Evolutionary conservation across 2,797 vertebrate species (phyloP).

Genomic region (Lagodon rhomboides): DNA sequence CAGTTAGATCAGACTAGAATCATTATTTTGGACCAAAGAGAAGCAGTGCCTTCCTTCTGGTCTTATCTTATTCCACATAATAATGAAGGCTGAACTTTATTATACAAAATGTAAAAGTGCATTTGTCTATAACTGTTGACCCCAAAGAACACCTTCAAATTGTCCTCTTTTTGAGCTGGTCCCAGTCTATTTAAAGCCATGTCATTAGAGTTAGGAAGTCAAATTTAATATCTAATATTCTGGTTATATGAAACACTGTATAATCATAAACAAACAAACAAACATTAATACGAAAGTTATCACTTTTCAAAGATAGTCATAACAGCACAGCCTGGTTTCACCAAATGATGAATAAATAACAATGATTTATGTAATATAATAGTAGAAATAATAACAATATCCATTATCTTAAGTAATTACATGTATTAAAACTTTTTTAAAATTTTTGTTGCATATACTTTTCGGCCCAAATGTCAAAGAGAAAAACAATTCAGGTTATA

Average conservation of each 20-base stretch:
- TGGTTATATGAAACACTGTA: neutral
- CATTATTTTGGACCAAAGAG: neutral
- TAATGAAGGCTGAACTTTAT: neutral
- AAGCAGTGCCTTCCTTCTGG: neutral
- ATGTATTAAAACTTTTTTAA: no score
- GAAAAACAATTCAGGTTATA: no score
- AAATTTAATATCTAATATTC: neutral
- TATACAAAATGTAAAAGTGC: neutral
- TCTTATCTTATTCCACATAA: neutral
- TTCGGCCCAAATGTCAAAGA: no score
- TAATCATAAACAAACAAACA: neutral
- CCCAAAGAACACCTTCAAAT: neutral
- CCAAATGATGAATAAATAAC: no score
- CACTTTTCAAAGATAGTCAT: neutral
- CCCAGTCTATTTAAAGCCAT: neutral
- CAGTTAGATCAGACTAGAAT: neutral
- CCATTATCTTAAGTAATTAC: no score
- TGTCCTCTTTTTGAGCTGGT: neutral
- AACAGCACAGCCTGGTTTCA: no score
- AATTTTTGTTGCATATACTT: no score
- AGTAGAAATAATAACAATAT: no score
- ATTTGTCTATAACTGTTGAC: neutral
- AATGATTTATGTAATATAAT: no score
- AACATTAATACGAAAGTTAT: neutral
- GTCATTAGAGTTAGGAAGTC: neutral